A percentile compares a stretch with the other conserved stretches of the same genome.
Evolutionary conservation across 2,888 invertebrate species (phyloP).

Genomic region (Stomorhina lunata): DNA sequence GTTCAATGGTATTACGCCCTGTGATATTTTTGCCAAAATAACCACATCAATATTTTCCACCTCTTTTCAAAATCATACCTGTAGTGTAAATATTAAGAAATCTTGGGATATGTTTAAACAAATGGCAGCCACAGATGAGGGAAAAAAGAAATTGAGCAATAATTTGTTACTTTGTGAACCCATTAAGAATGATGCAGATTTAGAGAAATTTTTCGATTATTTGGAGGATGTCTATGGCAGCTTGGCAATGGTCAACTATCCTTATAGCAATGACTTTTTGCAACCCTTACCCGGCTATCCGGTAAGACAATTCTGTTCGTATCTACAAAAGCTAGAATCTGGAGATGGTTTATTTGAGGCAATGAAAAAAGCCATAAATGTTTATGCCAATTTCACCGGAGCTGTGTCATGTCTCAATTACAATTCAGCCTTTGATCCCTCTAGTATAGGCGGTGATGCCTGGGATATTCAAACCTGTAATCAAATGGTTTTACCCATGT

Average conservation of each 20-base stretch:
- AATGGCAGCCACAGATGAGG: constrained; percentile 52
- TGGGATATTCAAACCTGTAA: constrained; percentile 96
- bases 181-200: constrained; percentile 47
- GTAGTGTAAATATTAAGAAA: constrained; percentile 86
- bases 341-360: constrained; percentile 77
- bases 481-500: constrained; percentile 98
- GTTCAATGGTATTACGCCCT: constrained; percentile 89
- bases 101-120: constrained; percentile 87
- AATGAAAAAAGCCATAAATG: constrained; percentile 85
- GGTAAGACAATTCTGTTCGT: constrained; percentile 84
- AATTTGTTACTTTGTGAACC: constrained; percentile 44
- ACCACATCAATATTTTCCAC: constrained; percentile 87
- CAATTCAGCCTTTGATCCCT: constrained; percentile 81
- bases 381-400: constrained; percentile 92
- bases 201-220: constrained; percentile 83
- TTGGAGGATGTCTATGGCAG: constrained; percentile 87
- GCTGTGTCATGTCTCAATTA: constrained; percentile 85
- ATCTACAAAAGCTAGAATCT: constrained; percentile 74
- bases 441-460: constrained; percentile 83
- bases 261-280: constrained; percentile 92
- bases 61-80: constrained; percentile 80
- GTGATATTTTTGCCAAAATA: constrained; percentile 88
- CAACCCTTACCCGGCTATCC: constrained; percentile 92
- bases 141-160: constrained; percentile 50
- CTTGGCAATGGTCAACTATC: constrained; percentile 97